These are phyloP conservation scores for Unio delphinus DNA, from an alignment of 2,888 invertebrate genomes.

Conservation along the genomic window DNA sequence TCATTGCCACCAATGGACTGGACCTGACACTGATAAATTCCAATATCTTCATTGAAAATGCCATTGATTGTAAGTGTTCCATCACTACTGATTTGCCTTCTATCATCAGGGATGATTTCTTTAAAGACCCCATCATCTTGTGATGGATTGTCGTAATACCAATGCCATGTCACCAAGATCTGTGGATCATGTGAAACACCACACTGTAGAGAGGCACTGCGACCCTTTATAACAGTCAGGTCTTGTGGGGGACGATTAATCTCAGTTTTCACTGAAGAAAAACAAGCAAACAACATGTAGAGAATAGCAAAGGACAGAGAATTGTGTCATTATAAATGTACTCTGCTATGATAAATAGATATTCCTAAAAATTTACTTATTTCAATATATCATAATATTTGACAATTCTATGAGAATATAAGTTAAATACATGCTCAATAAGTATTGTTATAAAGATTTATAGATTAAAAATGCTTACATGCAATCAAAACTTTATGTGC, in stretches of 20 bases:
- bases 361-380: too few species aligned
- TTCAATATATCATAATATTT: too few species aligned
- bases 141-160: conserved; percentile 48
- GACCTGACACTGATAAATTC: conserved; percentile 92
- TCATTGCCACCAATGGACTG: conserved; percentile 92
- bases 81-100: conserved; percentile 73
- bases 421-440: too few species aligned
- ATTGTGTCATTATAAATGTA: too few species aligned
- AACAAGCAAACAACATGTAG: not conserved
- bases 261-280: conserved; percentile 85
- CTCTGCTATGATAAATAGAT: too few species aligned
- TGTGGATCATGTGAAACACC: conserved; percentile 89
- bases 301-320: not conserved
- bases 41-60: conserved; percentile 83
- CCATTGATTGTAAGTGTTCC: conserved; percentile 86
- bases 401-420: too few species aligned
- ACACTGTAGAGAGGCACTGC: conserved; percentile 93
- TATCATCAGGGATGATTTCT: conserved; percentile 26
- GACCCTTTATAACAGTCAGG: conserved; percentile 89
- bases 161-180: conserved; percentile 56
- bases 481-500: too few species aligned
- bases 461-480: too few species aligned
- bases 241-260: conserved; percentile 95
- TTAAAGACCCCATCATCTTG: conserved; percentile 9
- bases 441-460: too few species aligned